Evolutionary conservation across 1,140 invertebrate species (phyloP).

Genomic region (Danaus melanippus): DNA sequence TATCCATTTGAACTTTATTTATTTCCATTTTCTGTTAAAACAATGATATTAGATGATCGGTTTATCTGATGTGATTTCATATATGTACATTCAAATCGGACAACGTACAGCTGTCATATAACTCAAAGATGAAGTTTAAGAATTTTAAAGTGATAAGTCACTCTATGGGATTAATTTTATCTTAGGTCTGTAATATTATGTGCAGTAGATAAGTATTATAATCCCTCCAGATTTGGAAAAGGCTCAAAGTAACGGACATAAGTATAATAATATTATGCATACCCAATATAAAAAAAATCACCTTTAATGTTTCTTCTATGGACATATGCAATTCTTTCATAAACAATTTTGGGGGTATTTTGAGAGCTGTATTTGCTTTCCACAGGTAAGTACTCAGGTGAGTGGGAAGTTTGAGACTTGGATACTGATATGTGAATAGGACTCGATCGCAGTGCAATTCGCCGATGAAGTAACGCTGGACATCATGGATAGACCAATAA

Average conservation of each 20-base stretch:
- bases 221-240: too few relatives aligned
- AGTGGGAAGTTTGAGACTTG: constrained; percentile 39
- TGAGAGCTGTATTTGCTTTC: constrained; percentile 40
- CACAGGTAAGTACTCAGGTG: constrained; percentile 38
- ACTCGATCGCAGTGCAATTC: constrained; percentile 46
- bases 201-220: too few relatives aligned
- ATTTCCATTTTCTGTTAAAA: constrained; percentile 44
- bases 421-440: constrained; percentile 50
- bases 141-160: too few relatives aligned
- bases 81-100: too few relatives aligned
- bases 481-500: constrained; percentile 52
- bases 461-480: constrained; percentile 42
- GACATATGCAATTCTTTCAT: constrained; percentile 38
- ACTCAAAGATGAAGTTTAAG: too few relatives aligned
- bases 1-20: constrained; percentile 36
- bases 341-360: constrained; percentile 32
- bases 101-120: too few relatives aligned
- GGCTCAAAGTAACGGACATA: too few relatives aligned
- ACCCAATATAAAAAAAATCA: constrained; percentile 3
- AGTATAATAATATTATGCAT: too few relatives aligned
- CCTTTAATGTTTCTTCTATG: constrained; percentile 45
- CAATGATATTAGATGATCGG: too few relatives aligned
- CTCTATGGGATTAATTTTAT: too few relatives aligned
- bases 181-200: too few relatives aligned
- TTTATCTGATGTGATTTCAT: too few relatives aligned